phyloP scores from a whole-genome alignment of 53 echinoderm and acorn worm species.

The Holothuria scabra region DNA sequence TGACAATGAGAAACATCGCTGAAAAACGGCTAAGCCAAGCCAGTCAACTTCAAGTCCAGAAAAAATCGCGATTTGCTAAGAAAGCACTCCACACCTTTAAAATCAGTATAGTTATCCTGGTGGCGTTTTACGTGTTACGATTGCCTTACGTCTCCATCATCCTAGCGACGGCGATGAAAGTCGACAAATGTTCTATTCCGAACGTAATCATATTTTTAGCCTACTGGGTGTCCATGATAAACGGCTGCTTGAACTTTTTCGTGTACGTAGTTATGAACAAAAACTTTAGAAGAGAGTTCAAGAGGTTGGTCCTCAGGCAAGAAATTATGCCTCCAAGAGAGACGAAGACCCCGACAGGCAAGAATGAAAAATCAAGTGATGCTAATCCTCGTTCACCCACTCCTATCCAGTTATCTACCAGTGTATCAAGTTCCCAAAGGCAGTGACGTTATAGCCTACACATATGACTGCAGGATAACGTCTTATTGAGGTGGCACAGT shows the following conservation, averaged over 20 bases:
- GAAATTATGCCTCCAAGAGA: background rate
- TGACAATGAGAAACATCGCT: slow-evolving; percentile 29
- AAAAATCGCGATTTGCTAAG: no score
- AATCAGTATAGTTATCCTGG: slow-evolving; percentile 31
- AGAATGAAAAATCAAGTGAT: background rate
- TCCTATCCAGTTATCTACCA: background rate
- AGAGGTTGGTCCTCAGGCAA: slow-evolving; percentile 17
- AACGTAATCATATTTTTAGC: slow-evolving; percentile 17
- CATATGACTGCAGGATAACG: no score
- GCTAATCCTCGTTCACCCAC: background rate
- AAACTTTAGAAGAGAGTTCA: slow-evolving; percentile 46
- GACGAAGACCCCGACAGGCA: background rate
- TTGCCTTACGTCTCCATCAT: slow-evolving; percentile 13
- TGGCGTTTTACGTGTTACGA: slow-evolving; percentile 40
- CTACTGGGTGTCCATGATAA: slow-evolving; percentile 25
- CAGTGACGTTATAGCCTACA: no score
- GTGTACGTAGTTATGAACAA: slow-evolving; percentile 45
- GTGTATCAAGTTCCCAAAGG: background rate
- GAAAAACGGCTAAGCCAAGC: background rate
- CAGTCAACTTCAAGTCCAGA: no score
- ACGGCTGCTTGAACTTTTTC: slow-evolving; percentile 47
- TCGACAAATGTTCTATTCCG: slow-evolving; percentile 21
- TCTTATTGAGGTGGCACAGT: no score
- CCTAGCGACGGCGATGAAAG: background rate
- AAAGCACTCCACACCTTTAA: background rate